A percentile compares a stretch with the other conserved stretches of the same genome.
These are phyloP conservation scores for Tricholauxania praeusta DNA, from an alignment of 2,888 invertebrate genomes.

Conservation along the genomic window DNA sequence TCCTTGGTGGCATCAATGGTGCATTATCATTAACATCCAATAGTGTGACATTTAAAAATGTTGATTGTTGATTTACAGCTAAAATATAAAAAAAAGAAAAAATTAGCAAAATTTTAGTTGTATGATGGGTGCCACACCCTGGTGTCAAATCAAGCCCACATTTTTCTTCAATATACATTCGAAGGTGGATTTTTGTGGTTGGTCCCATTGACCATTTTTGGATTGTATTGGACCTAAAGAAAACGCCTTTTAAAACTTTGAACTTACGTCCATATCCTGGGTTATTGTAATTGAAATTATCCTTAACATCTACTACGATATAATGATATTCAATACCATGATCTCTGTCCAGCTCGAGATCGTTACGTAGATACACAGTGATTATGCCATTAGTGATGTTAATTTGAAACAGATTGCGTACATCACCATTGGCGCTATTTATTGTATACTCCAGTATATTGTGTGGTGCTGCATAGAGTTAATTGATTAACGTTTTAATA, in stretches of 20 bases:
- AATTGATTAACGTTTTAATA: background rate
- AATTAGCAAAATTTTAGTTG: background rate
- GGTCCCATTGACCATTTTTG: too few relatives aligned
- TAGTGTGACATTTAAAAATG: constrained; percentile 67
- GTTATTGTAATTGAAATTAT: constrained; percentile 66
- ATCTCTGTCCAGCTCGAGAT: constrained; percentile 70
- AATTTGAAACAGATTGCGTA: constrained; percentile 70
- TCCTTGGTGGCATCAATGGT: constrained; percentile 68
- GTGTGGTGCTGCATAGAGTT: constrained; percentile 67
- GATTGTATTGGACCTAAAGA: too few relatives aligned
- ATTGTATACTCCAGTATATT: constrained; percentile 71
- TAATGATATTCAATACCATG: constrained; percentile 68
- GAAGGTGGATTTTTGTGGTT: too few relatives aligned
- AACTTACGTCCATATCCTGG: constrained; percentile 45
- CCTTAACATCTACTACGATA: constrained; percentile 70
- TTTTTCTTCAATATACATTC: too few relatives aligned
- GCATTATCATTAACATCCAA: constrained; percentile 75
- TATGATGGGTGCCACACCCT: too few relatives aligned
- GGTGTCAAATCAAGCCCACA: too few relatives aligned
- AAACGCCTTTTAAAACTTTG: too few relatives aligned
- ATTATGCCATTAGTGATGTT: constrained; percentile 69
- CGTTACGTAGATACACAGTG: constrained; percentile 68
- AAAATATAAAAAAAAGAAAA: constrained; percentile 22
- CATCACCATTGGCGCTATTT: constrained; percentile 68
- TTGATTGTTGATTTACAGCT: constrained; percentile 54